Evolutionary conservation across 2,888 invertebrate species (phyloP).

Genomic region (Neocrepidodera transversa): DNA sequence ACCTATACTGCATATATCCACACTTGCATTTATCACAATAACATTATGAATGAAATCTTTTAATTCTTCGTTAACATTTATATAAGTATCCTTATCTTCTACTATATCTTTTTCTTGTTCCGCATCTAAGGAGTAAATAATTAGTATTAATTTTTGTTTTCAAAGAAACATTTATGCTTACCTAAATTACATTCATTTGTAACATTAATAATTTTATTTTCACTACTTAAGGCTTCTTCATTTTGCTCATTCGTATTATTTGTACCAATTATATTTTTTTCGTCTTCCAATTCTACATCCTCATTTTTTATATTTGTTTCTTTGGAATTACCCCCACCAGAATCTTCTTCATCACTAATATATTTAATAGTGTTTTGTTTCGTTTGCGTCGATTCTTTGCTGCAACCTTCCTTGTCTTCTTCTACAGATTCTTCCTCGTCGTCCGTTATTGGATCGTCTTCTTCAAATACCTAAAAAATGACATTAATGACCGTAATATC

Average conservation of each 20-base stretch:
- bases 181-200: conserved; percentile 33
- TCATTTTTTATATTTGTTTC: conserved; percentile 30
- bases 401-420: conserved; percentile 54
- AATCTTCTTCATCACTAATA: conserved; percentile 51
- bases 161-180: conserved; percentile 1
- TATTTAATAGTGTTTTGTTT: conserved; percentile 57
- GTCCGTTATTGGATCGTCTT: conserved; percentile 56
- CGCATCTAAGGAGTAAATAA: conserved; percentile 7
- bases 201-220: conserved; percentile 30
- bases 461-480: conserved; percentile 56
- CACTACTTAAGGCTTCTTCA: conserved; percentile 30
- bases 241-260: conserved; percentile 30
- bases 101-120: conserved; percentile 11
- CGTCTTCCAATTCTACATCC: conserved; percentile 30
- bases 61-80: conserved; percentile 43
- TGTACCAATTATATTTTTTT: conserved; percentile 9
- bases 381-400: conserved; percentile 44
- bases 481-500: conserved; percentile 6
- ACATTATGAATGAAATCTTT: conserved; percentile 66
- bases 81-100: conserved; percentile 21
- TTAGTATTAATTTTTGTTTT: no score
- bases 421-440: conserved; percentile 53
- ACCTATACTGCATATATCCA: conserved; percentile 63
- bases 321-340: conserved; percentile 21
- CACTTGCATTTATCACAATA: conserved; percentile 75